Conservation (phyloP, 2,797 vertebrate genomes). For the Macropus fuliginosus region DNA sequence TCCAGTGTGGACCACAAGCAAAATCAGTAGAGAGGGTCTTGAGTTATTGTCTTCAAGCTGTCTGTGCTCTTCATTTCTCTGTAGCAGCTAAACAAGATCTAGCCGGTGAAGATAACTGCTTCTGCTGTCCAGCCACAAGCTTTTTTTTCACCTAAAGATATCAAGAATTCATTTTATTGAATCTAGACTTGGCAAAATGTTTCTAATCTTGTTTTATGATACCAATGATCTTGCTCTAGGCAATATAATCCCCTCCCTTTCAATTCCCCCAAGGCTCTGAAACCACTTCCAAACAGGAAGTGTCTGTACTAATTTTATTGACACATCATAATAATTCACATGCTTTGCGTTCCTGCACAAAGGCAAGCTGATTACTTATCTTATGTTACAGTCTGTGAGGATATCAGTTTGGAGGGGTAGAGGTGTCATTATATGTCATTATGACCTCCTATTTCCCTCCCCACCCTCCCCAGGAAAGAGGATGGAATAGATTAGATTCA, state of each 20-base stretch:
- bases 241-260: no score
- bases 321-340: background rate
- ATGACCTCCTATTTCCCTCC: no score
- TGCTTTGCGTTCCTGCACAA: background rate
- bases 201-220: background rate
- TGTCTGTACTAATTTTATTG: background rate
- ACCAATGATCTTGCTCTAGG: no score
- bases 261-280: no score
- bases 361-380: background rate
- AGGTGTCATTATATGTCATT: background rate
- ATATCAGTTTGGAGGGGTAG: background rate
- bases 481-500: no score
- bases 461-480: no score
- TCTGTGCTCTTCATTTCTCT: background rate
- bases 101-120: background rate
- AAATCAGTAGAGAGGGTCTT: background rate
- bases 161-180: background rate
- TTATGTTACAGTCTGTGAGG: background rate
- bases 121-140: background rate
- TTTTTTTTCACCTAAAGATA: constrained; percentile 33
- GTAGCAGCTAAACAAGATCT: background rate
- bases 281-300: no score
- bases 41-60: background rate
- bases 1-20: background rate
- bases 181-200: background rate